Evolutionary conservation across 2,888 invertebrate genomes (phyloP), one percentile per base, ranked within the genome.

Genomic region (Drosophila hawaiiensis): DNA sequence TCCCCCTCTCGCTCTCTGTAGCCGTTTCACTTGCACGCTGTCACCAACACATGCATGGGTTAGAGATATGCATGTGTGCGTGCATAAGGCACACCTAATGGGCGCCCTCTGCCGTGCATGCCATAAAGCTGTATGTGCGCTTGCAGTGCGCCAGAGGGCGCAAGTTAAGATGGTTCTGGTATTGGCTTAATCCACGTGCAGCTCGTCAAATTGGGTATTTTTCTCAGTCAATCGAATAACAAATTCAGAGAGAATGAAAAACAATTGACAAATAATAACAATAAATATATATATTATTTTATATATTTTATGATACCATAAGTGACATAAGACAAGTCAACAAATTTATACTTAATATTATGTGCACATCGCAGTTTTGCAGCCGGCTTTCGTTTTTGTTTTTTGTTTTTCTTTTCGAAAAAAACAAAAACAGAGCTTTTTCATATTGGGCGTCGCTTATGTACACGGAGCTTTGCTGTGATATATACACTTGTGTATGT

Each of bases 371-470:
- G 10, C 7, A 35, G 22, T 29, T 25, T 49, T 56, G 14, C 25
- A 33, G 49, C 50, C 66, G 62, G 53, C 55, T 47, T 70, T 33
- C 59, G 41, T 33, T 41, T 47, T 47, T 61, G 41, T 25, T 33
- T 39, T 47, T 47, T 61, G 41, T 25, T 54, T 25, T 54, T 33
- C 31, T 69, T 69, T 76, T 86, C 89, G 84, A 89, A 89, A 73
- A 78, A 76, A 54, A 50, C 59, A 74, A 89, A 79, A 58, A 33
- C 76, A 81, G 50, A 86, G 89, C 89, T 89, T 76, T 73, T 73
- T 60, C 16, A 31, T 73, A 80, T 84, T 76, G 71, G 89, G 90
- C 83, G 89, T 84, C 68, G 83, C 41, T 81, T 86, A 80, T 78
- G 28, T 81, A 70, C 68, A 33, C 29, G 28, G 66, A 84, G 90